Evolutionary conservation across 2,888 invertebrate species (phyloP).

Genomic region (Coelopa pilipes): DNA sequence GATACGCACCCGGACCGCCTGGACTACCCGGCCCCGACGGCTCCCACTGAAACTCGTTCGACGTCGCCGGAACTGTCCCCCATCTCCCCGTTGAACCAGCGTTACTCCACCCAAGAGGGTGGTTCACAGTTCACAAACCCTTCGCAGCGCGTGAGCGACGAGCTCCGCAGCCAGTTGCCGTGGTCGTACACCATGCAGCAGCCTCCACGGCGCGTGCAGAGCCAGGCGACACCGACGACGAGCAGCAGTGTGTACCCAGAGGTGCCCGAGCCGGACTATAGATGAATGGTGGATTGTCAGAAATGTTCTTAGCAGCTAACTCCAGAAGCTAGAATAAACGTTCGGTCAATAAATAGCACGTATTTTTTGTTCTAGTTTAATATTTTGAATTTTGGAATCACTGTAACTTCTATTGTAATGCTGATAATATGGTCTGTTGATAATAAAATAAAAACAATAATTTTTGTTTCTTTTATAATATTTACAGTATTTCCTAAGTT

Average conservation of each 20-base stretch:
- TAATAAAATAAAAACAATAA: too few relatives aligned
- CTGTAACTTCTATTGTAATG: too few relatives aligned
- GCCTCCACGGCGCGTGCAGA: conserved; percentile 53
- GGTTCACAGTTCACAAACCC: conserved; percentile 29
- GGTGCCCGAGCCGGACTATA: conserved; percentile 72
- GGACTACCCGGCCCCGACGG: conserved; percentile 58
- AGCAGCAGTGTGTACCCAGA: conserved; percentile 71
- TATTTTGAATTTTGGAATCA: too few relatives aligned
- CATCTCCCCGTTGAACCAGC: conserved; percentile 58
- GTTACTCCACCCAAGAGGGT: conserved; percentile 54
- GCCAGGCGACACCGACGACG: conserved; percentile 53
- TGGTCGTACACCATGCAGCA: conserved; percentile 70
- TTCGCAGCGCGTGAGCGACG: conserved; percentile 62
- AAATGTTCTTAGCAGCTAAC: too few relatives aligned
- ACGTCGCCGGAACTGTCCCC: conserved; percentile 49
- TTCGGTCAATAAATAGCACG: neutral
- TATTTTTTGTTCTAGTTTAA: too few relatives aligned
- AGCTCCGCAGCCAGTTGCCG: conserved; percentile 71
- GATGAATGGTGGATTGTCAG: too few relatives aligned
- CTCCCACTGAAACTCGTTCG: conserved; percentile 39
- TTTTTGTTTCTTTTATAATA: too few relatives aligned
- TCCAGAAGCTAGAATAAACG: neutral
- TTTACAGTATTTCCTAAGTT: too few relatives aligned
- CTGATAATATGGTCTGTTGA: too few relatives aligned
- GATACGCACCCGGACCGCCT: conserved; percentile 59